Evolutionary conservation across 2,888 invertebrate species (phyloP).

Genomic region (Leucophora obtusa): DNA sequence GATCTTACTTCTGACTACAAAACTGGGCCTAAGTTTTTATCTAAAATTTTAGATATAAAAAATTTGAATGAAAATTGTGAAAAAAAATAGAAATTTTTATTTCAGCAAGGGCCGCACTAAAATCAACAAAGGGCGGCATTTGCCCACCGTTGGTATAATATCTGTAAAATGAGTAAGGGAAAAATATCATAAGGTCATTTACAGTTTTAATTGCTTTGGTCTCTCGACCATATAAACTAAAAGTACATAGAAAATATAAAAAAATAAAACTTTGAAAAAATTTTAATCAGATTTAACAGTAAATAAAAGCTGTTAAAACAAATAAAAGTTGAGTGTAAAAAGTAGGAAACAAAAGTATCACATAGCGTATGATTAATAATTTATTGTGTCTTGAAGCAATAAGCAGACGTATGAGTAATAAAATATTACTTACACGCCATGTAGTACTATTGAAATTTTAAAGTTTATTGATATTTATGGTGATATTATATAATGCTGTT

Average conservation of each 20-base stretch:
- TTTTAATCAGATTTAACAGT: slow-evolving; percentile 41
- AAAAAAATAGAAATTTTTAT: too few relatives aligned
- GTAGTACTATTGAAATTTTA: background rate
- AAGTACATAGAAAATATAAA: slow-evolving; percentile 4
- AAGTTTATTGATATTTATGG: background rate
- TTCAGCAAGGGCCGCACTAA: too few relatives aligned
- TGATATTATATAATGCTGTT: background rate
- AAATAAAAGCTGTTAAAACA: background rate
- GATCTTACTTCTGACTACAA: too few relatives aligned
- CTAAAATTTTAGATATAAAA: too few relatives aligned
- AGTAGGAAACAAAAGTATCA: background rate
- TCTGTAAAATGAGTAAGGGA: background rate
- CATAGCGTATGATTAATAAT: slow-evolving; percentile 6
- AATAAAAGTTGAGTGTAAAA: background rate
- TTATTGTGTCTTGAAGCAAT: background rate
- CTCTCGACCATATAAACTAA: slow-evolving; percentile 35
- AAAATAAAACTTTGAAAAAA: slow-evolving; percentile 21
- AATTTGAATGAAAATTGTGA: too few relatives aligned
- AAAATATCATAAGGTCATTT: slow-evolving; percentile 32
- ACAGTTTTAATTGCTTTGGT: slow-evolving; percentile 52
- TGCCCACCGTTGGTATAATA: too few relatives aligned
- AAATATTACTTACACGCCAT: slow-evolving; percentile 36
- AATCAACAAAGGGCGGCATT: too few relatives aligned
- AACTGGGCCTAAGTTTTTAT: too few relatives aligned
- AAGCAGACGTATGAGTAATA: slow-evolving; percentile 33